A percentile compares a stretch with the other conserved stretches of the same genome.
Evolutionary conservation across 2,888 invertebrate genomes (phyloP).

Genomic region (Drosophila dives): DNA sequence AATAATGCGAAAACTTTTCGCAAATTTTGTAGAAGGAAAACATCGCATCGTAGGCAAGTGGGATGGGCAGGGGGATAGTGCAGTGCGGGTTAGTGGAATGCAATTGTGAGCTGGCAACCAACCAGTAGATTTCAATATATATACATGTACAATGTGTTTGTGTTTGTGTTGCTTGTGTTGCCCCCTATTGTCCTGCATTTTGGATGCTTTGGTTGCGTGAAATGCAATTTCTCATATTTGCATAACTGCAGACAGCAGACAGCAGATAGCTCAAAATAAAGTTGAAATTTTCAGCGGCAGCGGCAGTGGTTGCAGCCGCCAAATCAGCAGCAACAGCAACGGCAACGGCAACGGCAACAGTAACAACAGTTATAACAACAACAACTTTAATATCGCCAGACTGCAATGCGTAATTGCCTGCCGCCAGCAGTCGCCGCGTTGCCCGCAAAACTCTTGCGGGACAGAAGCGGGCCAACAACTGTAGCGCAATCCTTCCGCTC

Average conservation of each 20-base stretch:
- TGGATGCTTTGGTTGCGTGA: constrained; percentile 62
- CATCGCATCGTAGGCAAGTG: not conserved
- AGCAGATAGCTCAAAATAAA: constrained; percentile 79
- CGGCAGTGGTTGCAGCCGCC: constrained; percentile 1
- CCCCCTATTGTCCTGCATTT: constrained; percentile 70
- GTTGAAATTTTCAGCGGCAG: constrained; percentile 70
- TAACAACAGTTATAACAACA: constrained; percentile 50
- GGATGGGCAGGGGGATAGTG: accelerated
- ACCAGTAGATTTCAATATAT: constrained; percentile 69
- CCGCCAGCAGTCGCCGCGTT: constrained; percentile 5
- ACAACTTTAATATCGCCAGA: constrained; percentile 74
- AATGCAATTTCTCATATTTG: constrained; percentile 80
- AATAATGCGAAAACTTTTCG: constrained; percentile 77
- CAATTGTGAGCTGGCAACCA: constrained; percentile 10
- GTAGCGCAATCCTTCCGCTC: constrained; percentile 67
- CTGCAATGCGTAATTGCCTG: constrained; percentile 70
- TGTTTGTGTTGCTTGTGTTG: constrained; percentile 71
- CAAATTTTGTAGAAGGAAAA: constrained; percentile 33
- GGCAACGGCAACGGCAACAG: constrained; percentile 8
- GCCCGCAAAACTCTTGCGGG: not conserved
- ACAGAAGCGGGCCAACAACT: constrained; percentile 12
- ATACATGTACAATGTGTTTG: constrained; percentile 21
- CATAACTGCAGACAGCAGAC: constrained; percentile 81
- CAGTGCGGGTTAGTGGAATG: not conserved
- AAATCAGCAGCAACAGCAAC: constrained; percentile 6